A percentile compares a stretch with the other conserved stretches of the same genome.
Evolutionary conservation across 2,113 vertebrate genomes (phyloP).

Genomic region (Oophaga pumilio): DNA sequence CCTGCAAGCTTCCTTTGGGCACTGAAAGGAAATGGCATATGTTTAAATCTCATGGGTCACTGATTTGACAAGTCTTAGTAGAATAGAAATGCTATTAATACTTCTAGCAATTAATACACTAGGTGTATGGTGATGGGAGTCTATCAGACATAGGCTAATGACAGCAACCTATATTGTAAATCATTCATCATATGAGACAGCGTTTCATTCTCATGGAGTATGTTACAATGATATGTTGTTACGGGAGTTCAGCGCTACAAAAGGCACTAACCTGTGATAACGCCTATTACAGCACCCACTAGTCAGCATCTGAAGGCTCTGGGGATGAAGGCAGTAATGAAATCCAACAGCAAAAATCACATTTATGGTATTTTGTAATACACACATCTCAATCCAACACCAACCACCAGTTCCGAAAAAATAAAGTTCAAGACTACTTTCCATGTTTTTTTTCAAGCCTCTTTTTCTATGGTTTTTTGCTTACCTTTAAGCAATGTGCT

Average conservation of each 20-base stretch:
- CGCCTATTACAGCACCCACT: neutral
- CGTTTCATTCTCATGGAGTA: neutral
- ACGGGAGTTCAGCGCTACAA: neutral
- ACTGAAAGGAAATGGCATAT: neutral
- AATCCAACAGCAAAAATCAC: neutral
- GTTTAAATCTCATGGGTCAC: constrained; percentile 2
- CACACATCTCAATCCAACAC: neutral
- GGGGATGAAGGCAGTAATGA: neutral
- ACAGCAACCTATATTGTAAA: neutral
- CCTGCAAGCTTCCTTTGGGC: constrained; percentile 42
- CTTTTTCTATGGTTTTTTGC: neutral
- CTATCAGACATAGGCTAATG: neutral
- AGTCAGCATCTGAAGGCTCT: neutral
- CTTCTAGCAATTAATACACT: neutral
- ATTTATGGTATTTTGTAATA: neutral
- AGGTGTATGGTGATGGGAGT: neutral
- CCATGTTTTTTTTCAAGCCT: no score
- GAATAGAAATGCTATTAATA: neutral
- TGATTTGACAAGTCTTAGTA: neutral
- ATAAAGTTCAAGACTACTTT: neutral
- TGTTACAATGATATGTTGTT: neutral
- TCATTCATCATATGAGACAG: neutral
- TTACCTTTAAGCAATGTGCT: neutral
- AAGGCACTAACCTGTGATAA: neutral
- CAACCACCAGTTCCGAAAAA: neutral